Conservation (phyloP, 1,140 invertebrate genomes). For the Samia ricini region DNA sequence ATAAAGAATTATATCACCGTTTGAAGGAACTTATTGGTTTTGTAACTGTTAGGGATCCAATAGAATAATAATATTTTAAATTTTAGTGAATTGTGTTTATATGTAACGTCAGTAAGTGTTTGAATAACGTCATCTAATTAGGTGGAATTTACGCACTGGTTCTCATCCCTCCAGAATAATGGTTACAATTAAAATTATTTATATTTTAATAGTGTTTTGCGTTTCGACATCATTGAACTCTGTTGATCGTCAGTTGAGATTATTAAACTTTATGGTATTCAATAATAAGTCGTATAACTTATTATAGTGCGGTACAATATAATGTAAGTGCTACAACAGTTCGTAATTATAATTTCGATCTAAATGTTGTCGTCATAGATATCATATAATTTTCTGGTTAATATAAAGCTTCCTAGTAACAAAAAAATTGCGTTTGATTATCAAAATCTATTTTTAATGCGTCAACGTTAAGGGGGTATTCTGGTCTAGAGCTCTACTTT, state of each 20-base stretch:
- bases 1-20: slow-evolving; percentile 1
- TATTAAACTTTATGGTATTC: not conserved
- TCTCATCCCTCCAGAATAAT: not conserved
- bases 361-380: not conserved
- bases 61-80: not conserved
- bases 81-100: not conserved
- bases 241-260: not conserved
- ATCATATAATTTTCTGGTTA: not conserved
- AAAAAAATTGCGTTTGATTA: not conserved
- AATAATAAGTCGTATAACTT: not conserved
- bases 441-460: too few relatives aligned
- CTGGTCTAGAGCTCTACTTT: too few relatives aligned
- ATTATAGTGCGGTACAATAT: not conserved
- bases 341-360: not conserved
- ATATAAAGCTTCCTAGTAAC: not conserved
- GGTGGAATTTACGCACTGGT: not conserved
- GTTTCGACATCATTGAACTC: not conserved
- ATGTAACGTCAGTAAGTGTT: not conserved
- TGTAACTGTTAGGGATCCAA: not conserved
- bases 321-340: not conserved
- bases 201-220: not conserved
- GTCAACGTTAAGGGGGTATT: too few relatives aligned
- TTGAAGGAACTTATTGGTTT: not conserved
- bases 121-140: not conserved
- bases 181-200: not conserved